Conservation (phyloP, 2,888 invertebrate species). For the Amitus sp. region DNA sequence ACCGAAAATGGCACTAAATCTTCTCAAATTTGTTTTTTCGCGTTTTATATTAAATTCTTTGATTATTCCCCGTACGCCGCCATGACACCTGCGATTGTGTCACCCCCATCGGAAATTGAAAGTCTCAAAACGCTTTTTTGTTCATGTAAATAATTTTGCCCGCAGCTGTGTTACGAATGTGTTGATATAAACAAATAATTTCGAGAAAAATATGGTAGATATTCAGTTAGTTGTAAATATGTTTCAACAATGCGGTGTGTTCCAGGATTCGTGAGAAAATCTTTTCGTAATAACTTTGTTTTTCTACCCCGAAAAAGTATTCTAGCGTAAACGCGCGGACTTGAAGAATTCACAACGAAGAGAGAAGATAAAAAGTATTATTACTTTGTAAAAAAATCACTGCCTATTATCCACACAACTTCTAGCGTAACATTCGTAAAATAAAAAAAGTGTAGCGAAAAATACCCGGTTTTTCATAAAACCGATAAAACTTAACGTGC, state of each 20-base stretch:
- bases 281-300: not conserved
- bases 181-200: slow-evolving; percentile 16
- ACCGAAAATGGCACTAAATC: too few species aligned
- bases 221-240: slow-evolving; percentile 49
- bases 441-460: slow-evolving; percentile 2
- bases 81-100: too few species aligned
- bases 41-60: too few species aligned
- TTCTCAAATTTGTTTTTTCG: too few species aligned
- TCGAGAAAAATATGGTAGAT: not conserved
- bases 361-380: slow-evolving; percentile 8
- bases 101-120: too few species aligned
- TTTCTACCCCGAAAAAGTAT: not conserved
- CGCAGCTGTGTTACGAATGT: too few species aligned
- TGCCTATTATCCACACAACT: slow-evolving; percentile 1
- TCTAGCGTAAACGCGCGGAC: not conserved
- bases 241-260: slow-evolving; percentile 49
- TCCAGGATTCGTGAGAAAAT: slow-evolving; percentile 46
- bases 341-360: slow-evolving; percentile 3
- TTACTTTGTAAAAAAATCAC: slow-evolving; percentile 4
- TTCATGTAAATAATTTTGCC: too few species aligned
- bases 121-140: too few species aligned
- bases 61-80: too few species aligned
- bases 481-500: not conserved
- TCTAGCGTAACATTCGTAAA: not conserved
- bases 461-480: not conserved